These are phyloP conservation scores for Spheniscus mendiculus DNA, from an alignment of 2,113 vertebrate species.

Conservation along the genomic window DNA sequence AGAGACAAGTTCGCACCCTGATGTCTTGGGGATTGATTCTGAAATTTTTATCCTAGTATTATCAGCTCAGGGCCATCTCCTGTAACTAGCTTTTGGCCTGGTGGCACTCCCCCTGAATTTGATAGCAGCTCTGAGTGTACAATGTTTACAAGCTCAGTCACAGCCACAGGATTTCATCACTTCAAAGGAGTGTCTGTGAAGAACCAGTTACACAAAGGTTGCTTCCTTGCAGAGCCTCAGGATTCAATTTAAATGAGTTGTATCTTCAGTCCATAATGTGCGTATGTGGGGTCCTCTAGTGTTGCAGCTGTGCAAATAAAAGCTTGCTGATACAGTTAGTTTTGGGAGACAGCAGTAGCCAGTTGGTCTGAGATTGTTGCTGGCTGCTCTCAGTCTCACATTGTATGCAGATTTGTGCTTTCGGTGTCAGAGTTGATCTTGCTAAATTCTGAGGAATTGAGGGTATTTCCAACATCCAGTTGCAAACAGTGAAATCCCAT, in stretches of 20 bases:
- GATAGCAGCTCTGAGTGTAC: not conserved
- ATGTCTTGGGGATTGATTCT: not conserved
- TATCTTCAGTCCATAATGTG: not conserved
- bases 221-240: not conserved
- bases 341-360: not conserved
- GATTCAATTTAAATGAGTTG: not conserved
- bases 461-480: not conserved
- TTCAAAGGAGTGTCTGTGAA: not conserved
- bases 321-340: not conserved
- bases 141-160: not conserved
- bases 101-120: not conserved
- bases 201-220: not conserved
- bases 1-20: not conserved
- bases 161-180: not conserved
- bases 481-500: not conserved
- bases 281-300: conserved; percentile 4
- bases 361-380: not conserved
- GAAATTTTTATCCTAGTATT: not conserved
- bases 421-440: not conserved
- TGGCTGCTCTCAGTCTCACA: not conserved
- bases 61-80: not conserved
- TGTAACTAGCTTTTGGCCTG: not conserved
- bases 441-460: not conserved
- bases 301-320: conserved; percentile 17
- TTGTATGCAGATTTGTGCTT: not conserved